Base-by-base conservation (phyloP, 2,113 vertebrate species). In the Muntiacus muntjak region DNA sequence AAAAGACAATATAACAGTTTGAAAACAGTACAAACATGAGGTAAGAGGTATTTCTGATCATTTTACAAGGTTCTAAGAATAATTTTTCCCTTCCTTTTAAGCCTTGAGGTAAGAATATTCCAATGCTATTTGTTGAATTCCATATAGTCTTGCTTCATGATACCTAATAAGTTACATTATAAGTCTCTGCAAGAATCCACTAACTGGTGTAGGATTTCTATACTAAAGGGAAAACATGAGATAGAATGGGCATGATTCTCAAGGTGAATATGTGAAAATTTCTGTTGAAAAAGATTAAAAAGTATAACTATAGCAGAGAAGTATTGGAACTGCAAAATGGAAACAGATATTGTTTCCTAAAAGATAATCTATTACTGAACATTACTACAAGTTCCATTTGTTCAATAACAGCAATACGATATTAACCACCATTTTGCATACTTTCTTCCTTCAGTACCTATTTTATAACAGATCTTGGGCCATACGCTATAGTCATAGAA, bases 1-100 rank as follows among this genome's bases (percentile, higher is more conserved):
- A 92, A 92, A 98, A 94, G 15, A 87, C 23, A 98, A 86, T n/a
- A 97, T 9, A 90, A 78, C 96, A 40, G 94, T 95, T 98, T 76
- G 62, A 94, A 76, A 95, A 64, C 82, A 91, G 62, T 86, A 97
- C 64, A 79, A 97, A 86, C 6, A 93, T 95, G 82, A 95, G 14
- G 7, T 58, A 96, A 83, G 30, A 93, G 40, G 16, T 52, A 94
- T 87, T 43, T 74, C 87, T 6, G 4, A 88, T 91, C 14, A 58
- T 58, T 90, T 95, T 85, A 84, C 55, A 96, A 92, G 12, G 9
- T 79, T 93, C 45, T 54, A 96, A 85, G 19, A 52, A 95, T 88
- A 92, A 81, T 60, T 43, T 52, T 60, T 33, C 43, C 16, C 33
- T 86, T 79, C 50, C 16, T 87, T 83, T 76, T 81, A 36, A 64